Evolutionary conservation across 2,797 vertebrate species (phyloP).

Genomic region (Clarias platycephalus): DNA sequence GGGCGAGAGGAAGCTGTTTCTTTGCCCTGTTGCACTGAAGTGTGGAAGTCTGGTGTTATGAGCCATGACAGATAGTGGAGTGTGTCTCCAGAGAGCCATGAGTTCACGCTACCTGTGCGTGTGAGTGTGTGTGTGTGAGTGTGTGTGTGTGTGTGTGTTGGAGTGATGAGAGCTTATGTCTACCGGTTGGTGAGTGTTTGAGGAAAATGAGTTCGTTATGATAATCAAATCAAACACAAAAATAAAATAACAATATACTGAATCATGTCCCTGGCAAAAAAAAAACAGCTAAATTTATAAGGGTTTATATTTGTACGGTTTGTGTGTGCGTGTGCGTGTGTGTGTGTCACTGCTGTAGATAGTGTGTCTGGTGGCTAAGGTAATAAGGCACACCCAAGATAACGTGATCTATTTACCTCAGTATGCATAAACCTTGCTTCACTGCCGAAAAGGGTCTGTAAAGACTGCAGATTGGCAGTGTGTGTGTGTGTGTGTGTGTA

Average conservation of each 20-base stretch:
- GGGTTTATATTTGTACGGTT: background rate
- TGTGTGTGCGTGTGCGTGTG: background rate
- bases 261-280: background rate
- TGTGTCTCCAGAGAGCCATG: slow-evolving; percentile 68
- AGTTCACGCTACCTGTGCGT: slow-evolving; percentile 62
- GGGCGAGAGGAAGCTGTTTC: slow-evolving; percentile 4
- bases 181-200: slow-evolving; percentile 28
- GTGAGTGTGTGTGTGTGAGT: slow-evolving; percentile 40
- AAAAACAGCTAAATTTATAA: background rate
- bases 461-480: slow-evolving; percentile 5
- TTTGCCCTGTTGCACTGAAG: slow-evolving; percentile 41
- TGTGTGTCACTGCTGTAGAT: slow-evolving; percentile 9
- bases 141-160: slow-evolving; percentile 28
- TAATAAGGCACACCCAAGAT: slow-evolving; percentile 23
- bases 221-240: slow-evolving; percentile 26
- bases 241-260: background rate
- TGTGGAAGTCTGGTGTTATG: slow-evolving; percentile 55
- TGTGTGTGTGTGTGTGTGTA: background rate
- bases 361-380: slow-evolving; percentile 8
- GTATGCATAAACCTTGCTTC: slow-evolving; percentile 6
- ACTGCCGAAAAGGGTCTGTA: background rate
- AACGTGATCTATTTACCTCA: slow-evolving; percentile 26
- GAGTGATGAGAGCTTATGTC: slow-evolving; percentile 15
- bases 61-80: slow-evolving; percentile 67
- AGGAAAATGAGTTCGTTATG: slow-evolving; percentile 42